Conservation (phyloP, 2,113 vertebrate species). For the Brachyhypopomus occidentalis region DNA sequence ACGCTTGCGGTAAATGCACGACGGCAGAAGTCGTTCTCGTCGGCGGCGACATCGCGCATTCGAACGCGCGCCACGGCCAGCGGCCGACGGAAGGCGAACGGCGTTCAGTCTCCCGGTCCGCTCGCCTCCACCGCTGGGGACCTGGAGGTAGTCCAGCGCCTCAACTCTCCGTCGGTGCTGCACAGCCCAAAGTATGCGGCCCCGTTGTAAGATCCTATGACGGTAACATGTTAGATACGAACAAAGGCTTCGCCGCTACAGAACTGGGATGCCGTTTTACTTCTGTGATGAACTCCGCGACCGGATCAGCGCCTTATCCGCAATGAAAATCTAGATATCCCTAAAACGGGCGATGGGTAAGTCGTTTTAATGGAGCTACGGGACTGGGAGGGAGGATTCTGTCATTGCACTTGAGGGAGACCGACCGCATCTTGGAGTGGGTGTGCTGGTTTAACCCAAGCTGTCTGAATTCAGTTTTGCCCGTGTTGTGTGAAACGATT, state of each 20-base stretch:
- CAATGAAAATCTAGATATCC: slow-evolving; percentile 67
- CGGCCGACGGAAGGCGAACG: too few relatives aligned
- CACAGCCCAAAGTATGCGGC: too few relatives aligned
- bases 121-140: slow-evolving; percentile 2
- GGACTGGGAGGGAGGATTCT: not conserved
- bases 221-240: not conserved
- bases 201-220: too few relatives aligned
- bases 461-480: not conserved
- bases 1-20: too few relatives aligned
- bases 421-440: not conserved
- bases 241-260: slow-evolving; percentile 23
- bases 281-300: slow-evolving; percentile 5
- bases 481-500: not conserved
- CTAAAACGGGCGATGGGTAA: slow-evolving; percentile 74
- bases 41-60: not conserved
- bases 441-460: not conserved
- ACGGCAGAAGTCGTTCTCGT: too few relatives aligned
- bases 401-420: not conserved
- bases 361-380: slow-evolving; percentile 21
- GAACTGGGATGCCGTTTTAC: slow-evolving; percentile 54
- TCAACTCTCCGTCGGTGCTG: too few relatives aligned
- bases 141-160: slow-evolving; percentile 9
- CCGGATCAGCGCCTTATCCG: slow-evolving; percentile 56
- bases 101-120: not conserved
- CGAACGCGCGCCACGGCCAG: too few relatives aligned